Base-by-base conservation (phyloP, 2,797 vertebrate genomes). In the Heteromormyrus szaboi region DNA sequence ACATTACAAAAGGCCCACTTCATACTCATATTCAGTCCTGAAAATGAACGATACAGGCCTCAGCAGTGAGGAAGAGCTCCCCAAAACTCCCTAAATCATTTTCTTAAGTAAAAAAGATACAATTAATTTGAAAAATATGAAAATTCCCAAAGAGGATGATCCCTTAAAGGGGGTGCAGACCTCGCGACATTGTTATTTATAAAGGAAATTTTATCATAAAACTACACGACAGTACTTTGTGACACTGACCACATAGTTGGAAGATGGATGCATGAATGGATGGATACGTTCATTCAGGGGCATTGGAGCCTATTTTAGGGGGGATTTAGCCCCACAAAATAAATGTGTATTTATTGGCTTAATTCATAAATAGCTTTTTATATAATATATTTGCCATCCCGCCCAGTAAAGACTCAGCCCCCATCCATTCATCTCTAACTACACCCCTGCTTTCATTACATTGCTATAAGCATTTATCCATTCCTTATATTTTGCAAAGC, bases 41-140 rank as follows among this genome's bases (percentile, higher is more conserved):
- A 14, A 81, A 81, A 81, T 81, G 37, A 81, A 81, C 41, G 37
- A 81, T 46, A 44, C 76, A 81, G 17, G 19, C 76, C 76, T 19
- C 19, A 7, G 41, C 41, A 46, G 19, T 81, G 41, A 81, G 41
- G 17, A 44, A 81, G 14, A 44, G 76, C 7, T 46, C 41, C 76
- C 41, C 8, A 44, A 5, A 81, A 37, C 4, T 81, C 41, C 37
- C 76, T 81, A 81, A 46, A 81, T 81, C 76, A 81, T n/a, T 46
- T 81, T 46, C 72, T 9, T 41, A 81, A 79, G 37, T 22, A 81
- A 81, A 81, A 81, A n/a, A 81, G 41, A 46, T 44, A 44, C 76
- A 81, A 81, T 81, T 81, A 44, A n/a, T n/a, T 81, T 81, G 76
- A 81, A 81, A 81, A 81, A 81, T 22, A 81, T 19, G 41, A 46